phyloP scores from a whole-genome alignment of 1,140 invertebrate genomes.

The Zaprionus inermis region DNA sequence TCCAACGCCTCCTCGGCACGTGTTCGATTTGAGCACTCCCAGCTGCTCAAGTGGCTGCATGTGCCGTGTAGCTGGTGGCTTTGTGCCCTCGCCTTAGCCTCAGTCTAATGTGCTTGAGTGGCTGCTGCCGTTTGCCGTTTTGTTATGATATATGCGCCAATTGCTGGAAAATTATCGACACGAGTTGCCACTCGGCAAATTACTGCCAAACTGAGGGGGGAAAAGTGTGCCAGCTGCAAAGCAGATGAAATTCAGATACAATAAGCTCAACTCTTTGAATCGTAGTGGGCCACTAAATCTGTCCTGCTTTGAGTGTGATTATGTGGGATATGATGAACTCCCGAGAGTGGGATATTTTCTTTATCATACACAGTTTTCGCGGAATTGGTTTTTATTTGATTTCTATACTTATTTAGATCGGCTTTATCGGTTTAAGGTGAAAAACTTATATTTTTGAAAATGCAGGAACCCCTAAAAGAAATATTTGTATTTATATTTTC shows the following conservation, averaged over 20 bases:
- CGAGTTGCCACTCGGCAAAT: constrained; percentile 38
- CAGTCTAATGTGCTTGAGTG: constrained; percentile 11
- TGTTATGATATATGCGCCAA: constrained; percentile 67
- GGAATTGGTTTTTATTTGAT: background rate
- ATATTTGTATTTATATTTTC: too few relatives aligned
- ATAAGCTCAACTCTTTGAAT: constrained; percentile 14
- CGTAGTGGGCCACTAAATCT: background rate
- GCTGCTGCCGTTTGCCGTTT: constrained; percentile 50
- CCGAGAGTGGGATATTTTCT: background rate
- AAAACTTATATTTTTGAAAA: too few relatives aligned
- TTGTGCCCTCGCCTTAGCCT: background rate
- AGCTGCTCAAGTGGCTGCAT: constrained; percentile 63
- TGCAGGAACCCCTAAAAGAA: too few relatives aligned
- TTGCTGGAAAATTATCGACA: constrained; percentile 54
- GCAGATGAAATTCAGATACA: background rate
- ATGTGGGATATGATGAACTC: background rate
- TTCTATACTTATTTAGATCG: background rate
- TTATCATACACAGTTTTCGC: background rate
- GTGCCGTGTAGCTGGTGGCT: background rate
- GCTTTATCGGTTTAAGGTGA: background rate
- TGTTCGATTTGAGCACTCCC: constrained; percentile 39
- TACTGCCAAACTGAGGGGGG: constrained; percentile 23
- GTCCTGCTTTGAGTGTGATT: background rate
- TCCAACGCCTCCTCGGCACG: constrained; percentile 22
- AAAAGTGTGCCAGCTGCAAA: constrained; percentile 55